Conservation (phyloP, 2,113 vertebrate species). For the Brachionichthys hirsutus region DNA sequence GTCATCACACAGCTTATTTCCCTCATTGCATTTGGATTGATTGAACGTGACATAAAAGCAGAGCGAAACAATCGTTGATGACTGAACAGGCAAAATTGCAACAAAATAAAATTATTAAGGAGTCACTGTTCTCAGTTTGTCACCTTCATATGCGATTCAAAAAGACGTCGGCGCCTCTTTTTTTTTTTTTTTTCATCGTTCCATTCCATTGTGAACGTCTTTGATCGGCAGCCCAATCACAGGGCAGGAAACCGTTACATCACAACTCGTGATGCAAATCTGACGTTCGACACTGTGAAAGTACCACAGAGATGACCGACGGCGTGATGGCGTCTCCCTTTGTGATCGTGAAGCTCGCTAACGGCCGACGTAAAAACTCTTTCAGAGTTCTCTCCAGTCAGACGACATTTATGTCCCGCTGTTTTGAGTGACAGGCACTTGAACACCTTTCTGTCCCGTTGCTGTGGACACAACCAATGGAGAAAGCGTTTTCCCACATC, state of each 20-base stretch:
- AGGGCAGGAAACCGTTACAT: constrained; percentile 18
- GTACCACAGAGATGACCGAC: constrained; percentile 13
- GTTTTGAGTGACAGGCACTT: constrained; percentile 81
- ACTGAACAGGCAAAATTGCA: constrained; percentile 40
- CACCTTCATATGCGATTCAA: constrained; percentile 24
- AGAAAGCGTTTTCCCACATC: constrained; percentile 18
- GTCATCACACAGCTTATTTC: constrained; percentile 1
- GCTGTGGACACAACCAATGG: constrained; percentile 67
- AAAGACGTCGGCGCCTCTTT: not conserved
- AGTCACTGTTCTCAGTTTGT: constrained; percentile 19
- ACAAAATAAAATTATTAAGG: constrained; percentile 9
- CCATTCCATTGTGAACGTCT: constrained; percentile 17
- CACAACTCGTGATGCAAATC: constrained; percentile 2
- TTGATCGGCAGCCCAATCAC: constrained; percentile 15
- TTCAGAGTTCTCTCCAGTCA: constrained; percentile 43
- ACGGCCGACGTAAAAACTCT: constrained; percentile 54
- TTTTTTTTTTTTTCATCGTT: not conserved
- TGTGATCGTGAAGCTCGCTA: constrained; percentile 36
- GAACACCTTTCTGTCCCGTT: constrained; percentile 82
- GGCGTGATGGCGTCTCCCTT: constrained; percentile 38
- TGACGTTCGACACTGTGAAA: constrained; percentile 8
- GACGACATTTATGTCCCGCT: constrained; percentile 71
- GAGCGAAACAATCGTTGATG: constrained; percentile 38
- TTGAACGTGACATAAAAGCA: constrained; percentile 35
- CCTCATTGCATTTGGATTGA: constrained; percentile 18